Conservation (phyloP, 2,797 vertebrate genomes). For the Microctenopoma steveboyesi region DNA sequence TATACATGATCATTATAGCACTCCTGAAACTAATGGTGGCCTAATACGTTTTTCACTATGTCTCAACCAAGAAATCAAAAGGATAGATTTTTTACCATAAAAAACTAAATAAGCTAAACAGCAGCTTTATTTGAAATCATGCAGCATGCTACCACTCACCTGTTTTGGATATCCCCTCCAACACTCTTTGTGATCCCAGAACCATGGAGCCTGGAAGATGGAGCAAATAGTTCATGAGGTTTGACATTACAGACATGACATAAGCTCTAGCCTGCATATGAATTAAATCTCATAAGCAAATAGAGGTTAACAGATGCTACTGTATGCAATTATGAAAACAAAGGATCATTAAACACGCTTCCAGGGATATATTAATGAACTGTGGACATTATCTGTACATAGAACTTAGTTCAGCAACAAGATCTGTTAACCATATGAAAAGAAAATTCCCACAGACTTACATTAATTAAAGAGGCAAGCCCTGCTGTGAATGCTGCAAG, state of each 20-base stretch:
- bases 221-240: constrained; percentile 12
- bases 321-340: not conserved
- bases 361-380: not conserved
- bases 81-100: too few species aligned
- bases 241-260: constrained; percentile 12
- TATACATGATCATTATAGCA: too few species aligned
- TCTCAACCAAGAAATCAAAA: too few species aligned
- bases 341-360: not conserved
- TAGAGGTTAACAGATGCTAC: not conserved
- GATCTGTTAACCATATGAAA: not conserved
- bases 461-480: constrained; percentile 84
- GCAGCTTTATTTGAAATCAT: too few species aligned
- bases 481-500: constrained; percentile 85
- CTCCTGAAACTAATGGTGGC: too few species aligned
- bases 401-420: not conserved
- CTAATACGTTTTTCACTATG: too few species aligned
- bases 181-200: constrained; percentile 89
- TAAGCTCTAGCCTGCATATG: not conserved
- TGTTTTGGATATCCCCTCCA: constrained; percentile 92
- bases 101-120: too few species aligned
- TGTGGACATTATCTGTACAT: not conserved
- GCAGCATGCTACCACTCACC: constrained; percentile 77
- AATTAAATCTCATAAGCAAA: not conserved
- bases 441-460: constrained; percentile 80
- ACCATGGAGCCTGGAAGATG: constrained; percentile 89